Base-by-base conservation (phyloP, 2,888 invertebrate genomes). In the Diaperis boleti region DNA sequence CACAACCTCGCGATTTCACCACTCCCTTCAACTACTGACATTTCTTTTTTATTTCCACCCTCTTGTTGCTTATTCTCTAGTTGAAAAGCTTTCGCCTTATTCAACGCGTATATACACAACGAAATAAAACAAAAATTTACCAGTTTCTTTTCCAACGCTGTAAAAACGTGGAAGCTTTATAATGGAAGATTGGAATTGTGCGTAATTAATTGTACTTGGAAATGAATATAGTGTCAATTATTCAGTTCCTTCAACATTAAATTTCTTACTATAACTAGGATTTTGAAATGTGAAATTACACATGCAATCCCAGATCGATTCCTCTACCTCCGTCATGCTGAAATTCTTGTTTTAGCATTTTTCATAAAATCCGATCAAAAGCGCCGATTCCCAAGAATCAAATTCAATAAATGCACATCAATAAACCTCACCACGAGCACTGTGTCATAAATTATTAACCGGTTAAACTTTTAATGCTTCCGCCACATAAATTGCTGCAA, bases 371-470 rank as follows among this genome's bases (percentile, higher is more conserved):
- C 31, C 31, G n/a, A n/a, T 10, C 7, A 39, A 15, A 39, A 39
- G 6, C 18, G 3, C 39, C 15, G 39, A 39, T 17, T 39, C 13
- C 17, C 6, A 8, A 15, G 20, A 20, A 42, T 6, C 22, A 8
- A 10, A 42, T 22, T 42, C 42, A 42, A 20, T 45, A 45, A 45
- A 26, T 45, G 33, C 49, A 33, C 26, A 29, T 33, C 49, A 29
- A 18, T 18, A 11, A 18, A 49, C 6, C 33, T 11, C 8, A 17
- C 35, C 11, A 33, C 33, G 15, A 42, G 15, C 42, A n/a, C 11
- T n/a, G n/a, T 13, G 33, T 49, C 47, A 49, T 49, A 49, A 45
- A 45, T 45, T 49, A 49, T 49, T 33, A 49, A 49, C 11, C 52
- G 13, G 11, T 13, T 15, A 13, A 41, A 41, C 31, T 54, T 54